Base-by-base conservation (phyloP, 2,113 vertebrate species). In the Spermophilus dauricus region DNA sequence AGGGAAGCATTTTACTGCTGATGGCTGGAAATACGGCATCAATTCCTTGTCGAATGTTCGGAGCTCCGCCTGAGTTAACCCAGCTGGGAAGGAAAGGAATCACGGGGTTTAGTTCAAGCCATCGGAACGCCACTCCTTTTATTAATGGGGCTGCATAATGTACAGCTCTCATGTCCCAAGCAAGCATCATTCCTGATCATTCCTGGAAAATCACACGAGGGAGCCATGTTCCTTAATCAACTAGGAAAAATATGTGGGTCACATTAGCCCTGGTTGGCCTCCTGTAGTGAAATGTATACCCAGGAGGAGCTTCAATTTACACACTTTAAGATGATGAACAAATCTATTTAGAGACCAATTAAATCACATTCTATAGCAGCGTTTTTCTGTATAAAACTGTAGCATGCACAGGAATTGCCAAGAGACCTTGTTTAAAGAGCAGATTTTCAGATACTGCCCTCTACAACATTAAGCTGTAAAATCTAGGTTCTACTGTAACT, bases 1-100 rank as follows among this genome's bases (percentile, higher is more conserved):
- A 95, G 99, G 98, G 93, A 99, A 98, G 37, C 32, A 34, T 95
- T 97, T 98, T 95, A 99, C 92, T 96, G 99, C 99, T 91, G 72
- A 96, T 61, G 99, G 98, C 63, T 99, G 99, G 96, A 99, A 98
- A 97, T 99, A 99, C 0, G 98, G 98, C 99, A 99, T 99, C 97
- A 99, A 90, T 72, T 97, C 98, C 93, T 98, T 97, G 96, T 98
- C 65, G 9, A 99, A 96, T 51, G 86, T 94, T 96, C 88, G 98
- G 77, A 99, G 97, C 96, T 99, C 99, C 78, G 98, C 98, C 81
- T 98, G 97, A 85, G 97, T 98, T 98, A 99, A 98, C 81, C 99
- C 99, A 98, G 99, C 99, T 99, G 95, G 89, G 92, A 95, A 91
- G 26, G 0, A 70, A 84, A 97, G 87, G 0, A 97, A 94, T 77